Percentiles rank a stretch among this genome's conserved stretches.
These are phyloP conservation scores for Elegia similella DNA, from an alignment of 2,888 invertebrate species.

Conservation along the genomic window DNA sequence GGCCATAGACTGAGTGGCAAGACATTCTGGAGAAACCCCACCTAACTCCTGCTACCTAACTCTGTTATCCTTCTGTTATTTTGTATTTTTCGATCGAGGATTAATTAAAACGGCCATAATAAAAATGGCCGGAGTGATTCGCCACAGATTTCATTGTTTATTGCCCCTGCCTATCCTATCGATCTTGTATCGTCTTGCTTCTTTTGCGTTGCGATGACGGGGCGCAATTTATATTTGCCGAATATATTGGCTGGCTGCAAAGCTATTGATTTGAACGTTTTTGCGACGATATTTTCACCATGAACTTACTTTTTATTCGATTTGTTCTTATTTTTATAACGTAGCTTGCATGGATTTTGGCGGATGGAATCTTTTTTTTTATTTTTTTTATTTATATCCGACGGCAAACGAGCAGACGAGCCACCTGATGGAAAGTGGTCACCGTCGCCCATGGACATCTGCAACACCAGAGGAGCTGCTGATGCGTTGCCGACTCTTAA, in stretches of 20 bases:
- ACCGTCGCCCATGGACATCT: too few relatives aligned
- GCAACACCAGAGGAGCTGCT: too few relatives aligned
- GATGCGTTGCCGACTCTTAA: too few relatives aligned
- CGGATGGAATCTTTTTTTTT: background rate
- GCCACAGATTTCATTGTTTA: constrained; percentile 55
- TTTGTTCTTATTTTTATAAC: constrained; percentile 9
- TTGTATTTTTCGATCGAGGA: constrained; percentile 28
- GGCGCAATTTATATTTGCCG: constrained; percentile 38
- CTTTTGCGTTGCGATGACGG: constrained; percentile 42
- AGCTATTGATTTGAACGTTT: constrained; percentile 20
- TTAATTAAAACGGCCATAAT: constrained; percentile 46
- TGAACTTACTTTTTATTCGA: constrained; percentile 3
- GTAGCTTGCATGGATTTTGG: constrained; percentile 1
- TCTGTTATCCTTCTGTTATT: background rate
- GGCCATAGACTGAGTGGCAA: too few relatives aligned
- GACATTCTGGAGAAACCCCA: too few relatives aligned
- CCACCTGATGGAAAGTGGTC: too few relatives aligned
- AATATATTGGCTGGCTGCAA: constrained; percentile 31
- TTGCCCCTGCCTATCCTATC: constrained; percentile 44
- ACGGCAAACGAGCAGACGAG: too few relatives aligned
- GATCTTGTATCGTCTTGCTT: constrained; percentile 46
- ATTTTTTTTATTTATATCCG: too few relatives aligned
- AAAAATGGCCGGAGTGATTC: constrained; percentile 42
- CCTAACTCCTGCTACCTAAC: too few relatives aligned
- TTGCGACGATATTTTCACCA: constrained; percentile 16